Percentiles rank a stretch among this genome's conserved stretches.
These are phyloP conservation scores for Cryptosula pallasiana DNA, from an alignment of 2,888 invertebrate species.

Conservation along the genomic window DNA sequence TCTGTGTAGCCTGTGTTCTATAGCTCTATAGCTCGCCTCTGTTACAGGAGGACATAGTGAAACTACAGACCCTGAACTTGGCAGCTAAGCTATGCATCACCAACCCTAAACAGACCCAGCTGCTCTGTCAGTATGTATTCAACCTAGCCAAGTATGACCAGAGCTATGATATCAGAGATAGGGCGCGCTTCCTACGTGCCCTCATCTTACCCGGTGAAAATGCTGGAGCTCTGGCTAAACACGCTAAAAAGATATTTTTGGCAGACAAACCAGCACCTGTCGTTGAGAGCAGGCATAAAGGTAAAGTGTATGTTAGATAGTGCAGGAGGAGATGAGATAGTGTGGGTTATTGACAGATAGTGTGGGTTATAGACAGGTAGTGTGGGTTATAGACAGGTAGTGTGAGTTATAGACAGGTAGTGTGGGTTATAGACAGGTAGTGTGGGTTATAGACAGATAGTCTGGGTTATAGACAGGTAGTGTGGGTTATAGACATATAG, in stretches of 20 bases:
- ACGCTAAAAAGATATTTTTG: slow-evolving; percentile 79
- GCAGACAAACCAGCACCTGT: slow-evolving; percentile 90
- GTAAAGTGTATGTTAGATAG: too few relatives aligned
- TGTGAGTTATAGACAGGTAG: too few relatives aligned
- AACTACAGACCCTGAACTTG: slow-evolving; percentile 88
- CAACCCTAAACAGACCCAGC: slow-evolving; percentile 76
- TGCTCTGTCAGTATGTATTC: slow-evolving; percentile 87
- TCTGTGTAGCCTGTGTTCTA: too few relatives aligned
- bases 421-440: too few relatives aligned
- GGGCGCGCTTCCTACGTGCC: slow-evolving; percentile 80
- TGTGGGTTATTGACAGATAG: too few relatives aligned
- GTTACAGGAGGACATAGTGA: slow-evolving; percentile 77
- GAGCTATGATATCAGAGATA: slow-evolving; percentile 94
- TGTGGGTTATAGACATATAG: too few relatives aligned
- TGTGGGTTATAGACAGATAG: too few relatives aligned
- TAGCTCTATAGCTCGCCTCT: background rate
- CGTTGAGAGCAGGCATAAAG: slow-evolving; percentile 64
- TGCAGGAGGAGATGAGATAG: too few relatives aligned
- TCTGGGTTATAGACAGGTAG: too few relatives aligned
- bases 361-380: too few relatives aligned
- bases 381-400: too few relatives aligned
- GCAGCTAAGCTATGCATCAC: slow-evolving; percentile 88
- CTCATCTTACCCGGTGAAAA: slow-evolving; percentile 66
- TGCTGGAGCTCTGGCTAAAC: slow-evolving; percentile 59
- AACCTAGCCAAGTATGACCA: slow-evolving; percentile 91